Base-by-base conservation (phyloP, 2,888 invertebrate genomes). In the Leptogaster cylindrica region DNA sequence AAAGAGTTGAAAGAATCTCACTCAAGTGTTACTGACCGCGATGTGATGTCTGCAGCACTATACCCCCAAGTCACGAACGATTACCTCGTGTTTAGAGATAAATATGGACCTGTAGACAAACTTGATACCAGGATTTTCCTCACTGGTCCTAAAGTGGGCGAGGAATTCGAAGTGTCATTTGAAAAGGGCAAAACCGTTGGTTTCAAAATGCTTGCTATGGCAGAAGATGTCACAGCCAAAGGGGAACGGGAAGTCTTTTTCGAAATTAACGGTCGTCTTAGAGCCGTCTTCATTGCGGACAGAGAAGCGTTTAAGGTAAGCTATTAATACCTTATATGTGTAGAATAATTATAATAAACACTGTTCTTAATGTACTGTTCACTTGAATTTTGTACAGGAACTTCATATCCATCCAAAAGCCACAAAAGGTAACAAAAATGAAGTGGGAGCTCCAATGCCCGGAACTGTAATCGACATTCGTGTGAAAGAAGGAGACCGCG, bases 361-460 rank as follows among this genome's bases (percentile, higher is more conserved):
- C 6, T 12, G 33, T 5, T 12, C 23, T 31, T 6, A 51, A 51
- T 28, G 20, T 28, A 31, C n/a, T 8, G 16, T 64, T 65, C 39
- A 8, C 58, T 65, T 41, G 12, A 27, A 33, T 31, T 48, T 23
- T 77, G 12, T 76, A 87, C 16, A 80, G 92, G 93, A 93, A 81
- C 86, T 97, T 77, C 91, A 93, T 76, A 88, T 96, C 70, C 97
- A 97, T 80, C 98, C 98, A 0, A 98, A 98, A 80, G 98, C 97
- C 0, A 85, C 89, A 68, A 96, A 96, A 78, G 87, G 89, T 6
- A 89, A 93, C 73, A 92, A 91, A 77, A 91, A 88, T 73, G 93
- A 97, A 78, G 90, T 99, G 3, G 99, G 99, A 23, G 96, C 99
- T 0, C 99, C 99, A 0, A 99, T 99, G 99, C 98, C 98, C 0